A percentile compares a stretch with the other conserved stretches of the same genome.
Evolutionary conservation across 1,140 invertebrate species (phyloP).

Genomic region (Helicoverpa zea): DNA sequence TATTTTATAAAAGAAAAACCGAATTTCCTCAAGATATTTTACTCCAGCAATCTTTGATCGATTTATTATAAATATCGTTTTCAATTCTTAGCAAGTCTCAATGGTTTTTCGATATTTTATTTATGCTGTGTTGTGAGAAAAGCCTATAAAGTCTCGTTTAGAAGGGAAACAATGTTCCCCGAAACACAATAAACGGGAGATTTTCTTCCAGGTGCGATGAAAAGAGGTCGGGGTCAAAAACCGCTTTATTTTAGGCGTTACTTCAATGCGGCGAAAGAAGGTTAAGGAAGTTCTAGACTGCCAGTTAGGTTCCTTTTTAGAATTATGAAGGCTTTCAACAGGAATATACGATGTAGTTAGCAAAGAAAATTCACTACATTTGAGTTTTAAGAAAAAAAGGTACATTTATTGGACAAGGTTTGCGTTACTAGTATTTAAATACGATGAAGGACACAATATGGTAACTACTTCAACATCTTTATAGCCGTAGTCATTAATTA

Average conservation of each 20-base stretch:
- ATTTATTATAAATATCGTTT: not conserved
- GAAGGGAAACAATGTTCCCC: constrained; percentile 27
- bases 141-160: constrained; percentile 26
- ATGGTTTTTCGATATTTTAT: constrained; percentile 40
- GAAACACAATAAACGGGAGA: constrained; percentile 34
- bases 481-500: too few relatives aligned
- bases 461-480: too few relatives aligned
- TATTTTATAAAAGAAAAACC: too few relatives aligned
- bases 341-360: too few relatives aligned
- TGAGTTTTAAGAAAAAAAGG: too few relatives aligned
- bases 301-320: not conserved
- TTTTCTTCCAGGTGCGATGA: constrained; percentile 24
- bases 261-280: not conserved
- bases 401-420: too few relatives aligned
- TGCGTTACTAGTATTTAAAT: too few relatives aligned
- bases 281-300: not conserved
- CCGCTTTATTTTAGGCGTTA: constrained; percentile 30
- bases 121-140: constrained; percentile 2
- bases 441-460: too few relatives aligned
- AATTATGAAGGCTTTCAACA: not conserved
- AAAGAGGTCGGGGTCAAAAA: constrained; percentile 27
- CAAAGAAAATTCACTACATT: too few relatives aligned
- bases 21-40: too few relatives aligned
- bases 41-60: not conserved
- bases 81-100: constrained; percentile 7